Evolutionary conservation across 2,888 invertebrate species (phyloP).

Genomic region (Drosophila ochracea): DNA sequence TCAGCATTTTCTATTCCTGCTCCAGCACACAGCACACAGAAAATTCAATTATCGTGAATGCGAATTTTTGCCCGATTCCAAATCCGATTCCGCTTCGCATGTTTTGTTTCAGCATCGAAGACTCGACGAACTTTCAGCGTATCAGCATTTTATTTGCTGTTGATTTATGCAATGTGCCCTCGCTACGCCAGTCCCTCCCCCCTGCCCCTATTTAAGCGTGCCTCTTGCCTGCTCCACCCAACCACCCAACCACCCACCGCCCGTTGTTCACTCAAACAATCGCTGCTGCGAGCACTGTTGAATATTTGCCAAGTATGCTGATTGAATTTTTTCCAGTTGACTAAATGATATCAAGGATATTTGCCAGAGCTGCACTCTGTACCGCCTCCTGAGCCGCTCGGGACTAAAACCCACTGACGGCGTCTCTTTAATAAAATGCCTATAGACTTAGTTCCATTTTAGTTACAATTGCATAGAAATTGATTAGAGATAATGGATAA

Average conservation of each 20-base stretch:
- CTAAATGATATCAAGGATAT: conserved; percentile 85
- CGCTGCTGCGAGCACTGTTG: conserved; percentile 51
- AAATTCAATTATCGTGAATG: conserved; percentile 81
- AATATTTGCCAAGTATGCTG: conserved; percentile 84
- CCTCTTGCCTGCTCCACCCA: conserved; percentile 17
- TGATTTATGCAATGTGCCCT: conserved; percentile 72
- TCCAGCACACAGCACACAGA: conserved; percentile 64
- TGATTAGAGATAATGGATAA: not conserved
- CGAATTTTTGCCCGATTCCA: conserved; percentile 71
- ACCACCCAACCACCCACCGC: conserved; percentile 7
- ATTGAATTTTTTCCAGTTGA: conserved; percentile 84
- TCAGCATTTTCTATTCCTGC: conserved; percentile 50
- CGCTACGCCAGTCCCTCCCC: not conserved
- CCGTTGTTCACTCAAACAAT: conserved; percentile 69
- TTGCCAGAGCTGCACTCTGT: conserved; percentile 62
- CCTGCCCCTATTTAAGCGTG: not conserved
- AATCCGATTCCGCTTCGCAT: conserved; percentile 78
- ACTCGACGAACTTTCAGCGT: conserved; percentile 80
- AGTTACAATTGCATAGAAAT: not conserved
- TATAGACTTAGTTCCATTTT: conserved; percentile 18
- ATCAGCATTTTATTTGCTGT: conserved; percentile 82
- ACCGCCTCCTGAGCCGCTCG: conserved; percentile 31
- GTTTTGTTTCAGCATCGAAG: conserved; percentile 78
- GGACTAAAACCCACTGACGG: conserved; percentile 20
- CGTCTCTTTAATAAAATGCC: conserved; percentile 45